Evolutionary conservation across 1,140 invertebrate species (phyloP).

Genomic region (Penaeus vannamei): DNA sequence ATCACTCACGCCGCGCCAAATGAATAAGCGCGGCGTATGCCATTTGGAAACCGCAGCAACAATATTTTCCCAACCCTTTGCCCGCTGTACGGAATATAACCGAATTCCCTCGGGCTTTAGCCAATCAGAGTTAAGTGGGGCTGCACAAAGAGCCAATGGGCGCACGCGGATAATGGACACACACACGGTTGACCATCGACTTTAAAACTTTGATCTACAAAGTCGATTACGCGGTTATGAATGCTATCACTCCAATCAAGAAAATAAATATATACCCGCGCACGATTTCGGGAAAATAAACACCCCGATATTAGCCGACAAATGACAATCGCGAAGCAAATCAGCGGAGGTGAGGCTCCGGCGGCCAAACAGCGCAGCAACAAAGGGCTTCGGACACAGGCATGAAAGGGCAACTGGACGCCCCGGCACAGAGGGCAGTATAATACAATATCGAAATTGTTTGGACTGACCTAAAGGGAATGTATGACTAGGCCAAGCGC

Average conservation of each 20-base stretch:
- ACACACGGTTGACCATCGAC: slow-evolving; percentile 13
- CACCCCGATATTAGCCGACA: too few relatives aligned
- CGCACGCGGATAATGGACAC: background rate
- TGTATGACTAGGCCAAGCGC: background rate
- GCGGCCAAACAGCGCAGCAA: background rate
- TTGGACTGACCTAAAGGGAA: slow-evolving; percentile 44
- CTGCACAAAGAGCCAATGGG: slow-evolving; percentile 32
- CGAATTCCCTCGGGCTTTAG: background rate
- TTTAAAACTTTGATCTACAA: slow-evolving; percentile 37
- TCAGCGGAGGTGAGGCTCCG: background rate
- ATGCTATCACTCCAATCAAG: slow-evolving; percentile 6
- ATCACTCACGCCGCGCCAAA: background rate
- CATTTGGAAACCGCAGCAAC: too few relatives aligned
- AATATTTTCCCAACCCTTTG: too few relatives aligned
- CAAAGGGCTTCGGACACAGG: background rate
- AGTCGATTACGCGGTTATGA: slow-evolving; percentile 3
- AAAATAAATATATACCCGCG: slow-evolving; percentile 6
- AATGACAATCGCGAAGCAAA: background rate
- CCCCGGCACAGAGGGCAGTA: slow-evolving; percentile 31
- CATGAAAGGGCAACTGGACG: slow-evolving; percentile 40
- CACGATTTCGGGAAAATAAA: slow-evolving; percentile 1
- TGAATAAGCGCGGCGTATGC: too few relatives aligned
- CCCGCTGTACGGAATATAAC: too few relatives aligned
- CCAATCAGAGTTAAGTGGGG: slow-evolving; percentile 38
- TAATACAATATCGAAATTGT: slow-evolving; percentile 42